phyloP scores from a whole-genome alignment of 1,140 invertebrate species.

The Holcopasites calliopsidis region DNA sequence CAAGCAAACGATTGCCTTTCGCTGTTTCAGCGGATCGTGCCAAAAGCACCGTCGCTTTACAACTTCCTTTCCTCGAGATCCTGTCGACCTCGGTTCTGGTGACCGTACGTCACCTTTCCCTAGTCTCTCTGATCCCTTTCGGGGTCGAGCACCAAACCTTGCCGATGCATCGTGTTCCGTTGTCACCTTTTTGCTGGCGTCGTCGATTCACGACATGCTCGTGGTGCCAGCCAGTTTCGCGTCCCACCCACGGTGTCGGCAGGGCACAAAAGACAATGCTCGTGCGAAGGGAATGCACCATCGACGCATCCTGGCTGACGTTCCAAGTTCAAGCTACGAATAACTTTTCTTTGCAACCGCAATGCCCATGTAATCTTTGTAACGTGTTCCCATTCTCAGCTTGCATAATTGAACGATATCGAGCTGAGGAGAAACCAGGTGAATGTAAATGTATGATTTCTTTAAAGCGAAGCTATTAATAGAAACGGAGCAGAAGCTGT shows the following conservation, averaged over 20 bases:
- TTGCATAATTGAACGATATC: conserved; percentile 15
- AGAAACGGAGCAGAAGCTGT: neutral
- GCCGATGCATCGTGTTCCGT: neutral
- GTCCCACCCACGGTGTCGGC: conserved; percentile 21
- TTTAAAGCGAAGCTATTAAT: conserved; percentile 39
- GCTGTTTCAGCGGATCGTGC: conserved; percentile 57
- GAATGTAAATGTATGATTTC: conserved; percentile 12
- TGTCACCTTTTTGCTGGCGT: conserved; percentile 13
- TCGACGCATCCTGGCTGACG: neutral
- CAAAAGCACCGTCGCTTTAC: conserved; percentile 37
- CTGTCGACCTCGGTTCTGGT: neutral
- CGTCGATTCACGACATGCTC: neutral
- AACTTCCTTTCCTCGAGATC: conserved; percentile 25
- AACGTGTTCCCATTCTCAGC: neutral
- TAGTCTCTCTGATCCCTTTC: conserved; percentile 41
- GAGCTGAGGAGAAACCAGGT: neutral
- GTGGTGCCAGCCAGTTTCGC: neutral
- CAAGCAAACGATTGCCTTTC: conserved; percentile 26
- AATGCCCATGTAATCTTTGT: no score
- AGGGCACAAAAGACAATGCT: conserved; percentile 31
- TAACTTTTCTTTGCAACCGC: neutral
- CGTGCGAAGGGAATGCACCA: conserved; percentile 49
- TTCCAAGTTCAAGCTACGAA: neutral
- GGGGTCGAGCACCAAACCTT: conserved; percentile 27
- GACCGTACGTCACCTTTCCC: conserved; percentile 33